Base-by-base conservation (phyloP, 1,140 invertebrate species). In the Delia radicum region DNA sequence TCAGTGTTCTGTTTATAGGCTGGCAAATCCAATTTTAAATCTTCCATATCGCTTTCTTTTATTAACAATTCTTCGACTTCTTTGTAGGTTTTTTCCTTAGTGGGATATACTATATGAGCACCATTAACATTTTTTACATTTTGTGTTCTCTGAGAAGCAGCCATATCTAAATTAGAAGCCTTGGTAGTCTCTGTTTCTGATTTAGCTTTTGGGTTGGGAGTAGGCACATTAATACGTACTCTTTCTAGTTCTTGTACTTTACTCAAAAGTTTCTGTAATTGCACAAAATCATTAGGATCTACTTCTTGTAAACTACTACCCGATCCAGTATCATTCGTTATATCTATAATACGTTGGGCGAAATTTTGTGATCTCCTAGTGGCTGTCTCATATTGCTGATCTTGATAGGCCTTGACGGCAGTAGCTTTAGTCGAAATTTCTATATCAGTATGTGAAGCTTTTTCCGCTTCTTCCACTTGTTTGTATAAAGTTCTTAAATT, bases 171-270 rank as follows among this genome's bases (percentile, higher is more conserved):
- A 62, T 74, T 61, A 0, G 77, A 18, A 1, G 33, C n/a, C 15
- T 13, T 18, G 0, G 75, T 55, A 73, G 76, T 26, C 0, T 72
- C 65, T 2, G 28, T 18, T 5, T 46, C 33, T 5, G 48, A 61
- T 33, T 37, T 31, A 2, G n/a, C 26, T 0, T 67, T 31, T 29
- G 73, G 12, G 63, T 74, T 77, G 2, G 78, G 74, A 6, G 48
- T 76, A 0, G 76, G 75, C 3, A 76, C 73, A 42, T 77, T 79
- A 5, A 84, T 77, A 72, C 85, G 80, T 0, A 85, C 83, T 1
- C 85, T 81, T 76, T 88, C 86, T 42, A 85, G 76, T 55, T 85
- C 83, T 77, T 85, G 82, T 31, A 85, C 83, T 65, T 85, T 85
- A 75, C 81, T 83, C 2, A 85, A 75, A 61, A 85, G 63, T 79